Percentiles rank a stretch among this genome's conserved stretches.
phyloP scores from a whole-genome alignment of 1,140 invertebrate genomes.

The Odontomachus brunneus region DNA sequence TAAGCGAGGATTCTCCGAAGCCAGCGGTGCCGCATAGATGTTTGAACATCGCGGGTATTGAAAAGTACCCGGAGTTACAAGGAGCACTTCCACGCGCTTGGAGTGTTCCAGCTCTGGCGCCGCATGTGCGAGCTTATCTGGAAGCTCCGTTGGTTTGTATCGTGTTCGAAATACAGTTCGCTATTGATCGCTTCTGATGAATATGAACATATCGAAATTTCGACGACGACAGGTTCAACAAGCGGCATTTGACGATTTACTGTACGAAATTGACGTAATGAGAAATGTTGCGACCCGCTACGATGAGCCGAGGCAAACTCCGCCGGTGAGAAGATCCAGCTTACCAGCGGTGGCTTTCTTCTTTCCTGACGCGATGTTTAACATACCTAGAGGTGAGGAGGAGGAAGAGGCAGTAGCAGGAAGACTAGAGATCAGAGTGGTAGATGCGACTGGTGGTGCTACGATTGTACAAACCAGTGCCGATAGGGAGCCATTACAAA shows the following conservation, averaged over 20 bases:
- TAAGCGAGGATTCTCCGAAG: constrained; percentile 87
- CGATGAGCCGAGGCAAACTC: constrained; percentile 74
- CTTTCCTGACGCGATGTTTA: constrained; percentile 63
- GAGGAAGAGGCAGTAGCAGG: constrained; percentile 89
- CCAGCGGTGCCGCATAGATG: constrained; percentile 82
- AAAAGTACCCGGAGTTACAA: constrained; percentile 89
- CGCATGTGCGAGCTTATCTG: constrained; percentile 85
- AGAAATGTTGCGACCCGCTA: constrained; percentile 89
- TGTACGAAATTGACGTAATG: constrained; percentile 94
- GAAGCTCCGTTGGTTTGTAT: constrained; percentile 87
- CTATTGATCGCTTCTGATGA: background rate
- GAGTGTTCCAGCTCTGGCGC: constrained; percentile 89
- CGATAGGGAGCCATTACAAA: constrained; percentile 83
- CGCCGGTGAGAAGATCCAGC: constrained; percentile 76
- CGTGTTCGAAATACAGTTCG: background rate
- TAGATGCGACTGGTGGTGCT: constrained; percentile 85
- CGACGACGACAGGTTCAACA: constrained; percentile 88
- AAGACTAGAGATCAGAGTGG: constrained; percentile 92
- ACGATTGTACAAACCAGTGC: constrained; percentile 84
- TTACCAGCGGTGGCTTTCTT: constrained; percentile 79
- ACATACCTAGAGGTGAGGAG: constrained; percentile 79
- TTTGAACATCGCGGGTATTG: constrained; percentile 89
- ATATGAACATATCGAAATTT: background rate
- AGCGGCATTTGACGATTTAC: constrained; percentile 93
- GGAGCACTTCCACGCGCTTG: constrained; percentile 90